phyloP scores from a whole-genome alignment of 2,797 vertebrate genomes.

The Oophaga sylvatica region DNA sequence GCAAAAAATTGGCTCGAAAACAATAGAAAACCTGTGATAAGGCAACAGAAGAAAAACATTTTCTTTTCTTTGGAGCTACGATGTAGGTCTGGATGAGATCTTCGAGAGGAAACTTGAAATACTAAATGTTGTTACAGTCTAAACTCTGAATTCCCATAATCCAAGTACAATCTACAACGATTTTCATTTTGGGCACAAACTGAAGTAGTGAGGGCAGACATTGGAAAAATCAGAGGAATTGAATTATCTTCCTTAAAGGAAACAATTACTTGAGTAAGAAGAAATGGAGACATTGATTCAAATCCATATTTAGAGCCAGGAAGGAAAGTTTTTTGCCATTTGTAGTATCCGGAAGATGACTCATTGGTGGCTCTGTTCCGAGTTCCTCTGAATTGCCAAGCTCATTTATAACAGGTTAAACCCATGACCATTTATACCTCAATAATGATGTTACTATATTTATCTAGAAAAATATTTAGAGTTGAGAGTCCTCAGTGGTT shows the following conservation, averaged over 20 bases:
- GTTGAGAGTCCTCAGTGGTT: no score
- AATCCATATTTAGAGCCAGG: not conserved
- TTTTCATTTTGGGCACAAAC: not conserved
- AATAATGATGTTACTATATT: not conserved
- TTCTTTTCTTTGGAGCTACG: constrained; percentile 20
- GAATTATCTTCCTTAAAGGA: not conserved
- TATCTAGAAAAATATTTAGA: no score
- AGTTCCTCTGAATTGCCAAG: not conserved
- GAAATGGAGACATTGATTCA: not conserved
- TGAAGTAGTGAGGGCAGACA: not conserved
- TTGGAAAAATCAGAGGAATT: not conserved
- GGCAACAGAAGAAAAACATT: constrained; percentile 27
- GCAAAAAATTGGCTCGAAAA: constrained; percentile 16
- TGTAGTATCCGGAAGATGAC: not conserved
- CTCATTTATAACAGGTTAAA: not conserved
- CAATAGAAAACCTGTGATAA: constrained; percentile 37
- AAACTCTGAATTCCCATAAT: not conserved
- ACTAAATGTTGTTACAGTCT: not conserved
- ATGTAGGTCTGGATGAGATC: constrained; percentile 39
- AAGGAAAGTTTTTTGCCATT: not conserved
- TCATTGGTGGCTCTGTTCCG: not conserved
- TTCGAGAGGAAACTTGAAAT: not conserved
- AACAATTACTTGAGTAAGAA: not conserved
- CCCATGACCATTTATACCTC: not conserved
- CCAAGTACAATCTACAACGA: not conserved